Base-by-base conservation (phyloP, 2,888 invertebrate species). In the Trimorus sp. region DNA sequence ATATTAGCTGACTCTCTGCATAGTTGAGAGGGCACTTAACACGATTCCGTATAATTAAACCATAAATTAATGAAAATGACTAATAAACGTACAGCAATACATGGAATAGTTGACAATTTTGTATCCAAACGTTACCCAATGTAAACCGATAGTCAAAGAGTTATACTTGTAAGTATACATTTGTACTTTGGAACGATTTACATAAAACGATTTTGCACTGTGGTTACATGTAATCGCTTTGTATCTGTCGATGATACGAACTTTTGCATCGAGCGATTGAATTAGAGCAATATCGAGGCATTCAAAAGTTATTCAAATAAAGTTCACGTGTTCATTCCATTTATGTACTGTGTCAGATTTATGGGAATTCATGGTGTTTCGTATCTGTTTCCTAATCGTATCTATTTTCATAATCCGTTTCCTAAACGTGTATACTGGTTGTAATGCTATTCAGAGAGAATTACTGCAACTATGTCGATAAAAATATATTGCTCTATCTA, bases 261-360 rank as follows among this genome's bases (percentile, higher is more conserved):
- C n/a, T n/a, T n/a, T n/a, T n/a, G 73, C 76, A 82, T 80, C 79
- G 88, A 88, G 88, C 88, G 89, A 84, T 90, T 90, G 87, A 89
- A 89, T 89, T 85, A 59, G 84, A 88, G 84, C 85, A 84, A 86
- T 85, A 84, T 87, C 60, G 86, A 87, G 71, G 84, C 85, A 87
- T 85, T 85, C 79, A 71, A 83, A 87, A 86, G 75, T 26, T 59
- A 66, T 51, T 75, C 8, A 7, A 16, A 51, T 85, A 84, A 68
- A 58, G 42, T 68, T 15, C 86, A 84, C 85, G 85, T 87, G 86
- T 89, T 89, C 86, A 87, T 88, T 89, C 85, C 86, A 88, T 82
- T 89, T 84, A 86, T 68, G 83, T 85, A 79, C 40, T 65, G 53
- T 85, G 86, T 77, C 15, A 14, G 6, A 54, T 68, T 63, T 77